phyloP scores from a whole-genome alignment of 2,797 vertebrate genomes.

The Sparidentex hasta region DNA sequence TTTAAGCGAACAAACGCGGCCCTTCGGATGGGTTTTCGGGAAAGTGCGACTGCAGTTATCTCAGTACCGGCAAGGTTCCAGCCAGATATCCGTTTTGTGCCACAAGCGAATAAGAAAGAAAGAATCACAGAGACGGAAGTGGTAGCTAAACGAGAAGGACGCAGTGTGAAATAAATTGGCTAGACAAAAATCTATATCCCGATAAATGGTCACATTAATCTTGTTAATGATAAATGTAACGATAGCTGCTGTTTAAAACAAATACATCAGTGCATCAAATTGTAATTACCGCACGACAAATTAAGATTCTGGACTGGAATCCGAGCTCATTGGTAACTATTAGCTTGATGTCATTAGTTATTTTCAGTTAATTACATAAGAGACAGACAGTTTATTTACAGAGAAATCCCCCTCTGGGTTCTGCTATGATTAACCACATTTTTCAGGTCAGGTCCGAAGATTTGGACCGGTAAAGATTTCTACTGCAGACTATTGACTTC shows the following conservation, averaged over 20 bases:
- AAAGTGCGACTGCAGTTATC: slow-evolving; percentile 35
- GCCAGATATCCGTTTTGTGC: slow-evolving; percentile 19
- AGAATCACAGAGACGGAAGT: neutral
- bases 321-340: neutral
- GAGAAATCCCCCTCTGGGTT: neutral
- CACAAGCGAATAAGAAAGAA: slow-evolving; percentile 4
- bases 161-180: neutral
- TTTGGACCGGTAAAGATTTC: neutral
- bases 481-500: neutral
- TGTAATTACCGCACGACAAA: neutral
- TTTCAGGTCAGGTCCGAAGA: neutral
- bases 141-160: neutral
- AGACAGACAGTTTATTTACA: neutral
- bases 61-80: slow-evolving; percentile 8
- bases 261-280: neutral
- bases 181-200: slow-evolving; percentile 1
- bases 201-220: neutral
- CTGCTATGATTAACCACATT: neutral
- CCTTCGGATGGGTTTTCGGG: slow-evolving; percentile 31
- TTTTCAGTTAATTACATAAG: slow-evolving; percentile 2
- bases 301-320: neutral
- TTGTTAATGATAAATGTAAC: neutral
- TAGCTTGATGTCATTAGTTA: slow-evolving; percentile 13
- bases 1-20: slow-evolving; percentile 10
- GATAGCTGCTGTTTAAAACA: neutral